Evolutionary conservation across 2,888 invertebrate species (phyloP), one percentile per base, ranked within the genome.

Genomic region (Zygothrica quintamaculata): DNA sequence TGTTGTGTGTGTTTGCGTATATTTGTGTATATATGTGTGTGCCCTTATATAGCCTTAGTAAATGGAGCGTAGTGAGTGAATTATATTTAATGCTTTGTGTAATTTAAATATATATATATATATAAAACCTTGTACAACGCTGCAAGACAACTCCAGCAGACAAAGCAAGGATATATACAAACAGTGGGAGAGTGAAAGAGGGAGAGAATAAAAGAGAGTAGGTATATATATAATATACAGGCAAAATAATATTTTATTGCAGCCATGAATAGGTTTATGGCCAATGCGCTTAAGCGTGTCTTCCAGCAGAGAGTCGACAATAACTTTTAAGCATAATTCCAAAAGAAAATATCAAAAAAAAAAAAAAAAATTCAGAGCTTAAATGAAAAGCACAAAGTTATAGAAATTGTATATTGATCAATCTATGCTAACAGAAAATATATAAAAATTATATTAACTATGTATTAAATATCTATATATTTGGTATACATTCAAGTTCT

Each of bases 21-120:
- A n/a, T n/a, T n/a, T n/a, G n/a, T n/a, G n/a, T n/a, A n/a, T n/a
- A n/a, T n/a, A n/a, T 42, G 34, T 69, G 55, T 59, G 33, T 42
- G 62, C 43, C 62, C 60, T 67, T 64, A 69, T 74, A 84, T 80
- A 70, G 77, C 77, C 73, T 73, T 82, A 75, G 75, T 86, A 82
- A 82, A 82, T 82, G 82, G 87, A 82, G 87, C 87, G 82, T 82
- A 75, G 77, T 84, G 70, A 82, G 84, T 84, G 87, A 82, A 82
- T 82, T 82, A 82, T 82, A 84, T 84, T 82, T 82, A 82, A 82
- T 82, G 87, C 82, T 73, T 86, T 77, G 81, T 80, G 87, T 82
- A 82, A 86, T 82, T 82, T 82, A 86, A 86, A 82, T 82, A 84
- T 80, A 80, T 3, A 22, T 3, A 81, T 74, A 82, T 3, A 22